phyloP scores from a whole-genome alignment of 30 jellyfish, hydroid and myxozoan species.

The Turritopsis rubra region DNA sequence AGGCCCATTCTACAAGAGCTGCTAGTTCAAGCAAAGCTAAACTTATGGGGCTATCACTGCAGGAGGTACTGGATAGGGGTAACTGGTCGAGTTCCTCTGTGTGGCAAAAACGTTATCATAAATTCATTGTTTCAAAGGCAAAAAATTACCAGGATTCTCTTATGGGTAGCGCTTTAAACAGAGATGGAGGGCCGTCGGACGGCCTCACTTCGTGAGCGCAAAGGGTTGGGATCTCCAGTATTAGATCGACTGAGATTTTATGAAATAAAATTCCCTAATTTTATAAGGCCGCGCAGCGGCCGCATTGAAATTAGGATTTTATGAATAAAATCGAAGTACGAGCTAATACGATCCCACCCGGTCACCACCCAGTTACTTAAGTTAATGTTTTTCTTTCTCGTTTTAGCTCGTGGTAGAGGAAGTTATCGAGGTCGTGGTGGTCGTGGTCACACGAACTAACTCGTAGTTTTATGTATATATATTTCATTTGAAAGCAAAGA shows the following conservation, averaged over 20 bases:
- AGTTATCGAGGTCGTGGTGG: neutral
- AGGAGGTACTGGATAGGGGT: neutral
- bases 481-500: neutral
- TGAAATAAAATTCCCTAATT: neutral
- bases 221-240: neutral
- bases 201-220: neutral
- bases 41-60: neutral
- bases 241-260: neutral
- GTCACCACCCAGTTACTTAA: neutral
- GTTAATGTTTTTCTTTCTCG: neutral
- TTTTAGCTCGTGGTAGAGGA: neutral
- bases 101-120: neutral
- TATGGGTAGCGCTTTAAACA: neutral
- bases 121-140: neutral
- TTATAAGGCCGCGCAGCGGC: conserved; percentile 21
- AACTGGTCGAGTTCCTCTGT: neutral
- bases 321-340: conserved; percentile 14
- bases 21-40: conserved; percentile 21
- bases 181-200: neutral
- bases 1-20: conserved; percentile 30
- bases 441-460: neutral
- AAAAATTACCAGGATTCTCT: neutral
- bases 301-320: conserved; percentile 6
- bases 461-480: neutral
- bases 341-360: conserved; percentile 10